phyloP scores from a whole-genome alignment of 2,797 vertebrate species.

The Syndactyla subalaris region DNA sequence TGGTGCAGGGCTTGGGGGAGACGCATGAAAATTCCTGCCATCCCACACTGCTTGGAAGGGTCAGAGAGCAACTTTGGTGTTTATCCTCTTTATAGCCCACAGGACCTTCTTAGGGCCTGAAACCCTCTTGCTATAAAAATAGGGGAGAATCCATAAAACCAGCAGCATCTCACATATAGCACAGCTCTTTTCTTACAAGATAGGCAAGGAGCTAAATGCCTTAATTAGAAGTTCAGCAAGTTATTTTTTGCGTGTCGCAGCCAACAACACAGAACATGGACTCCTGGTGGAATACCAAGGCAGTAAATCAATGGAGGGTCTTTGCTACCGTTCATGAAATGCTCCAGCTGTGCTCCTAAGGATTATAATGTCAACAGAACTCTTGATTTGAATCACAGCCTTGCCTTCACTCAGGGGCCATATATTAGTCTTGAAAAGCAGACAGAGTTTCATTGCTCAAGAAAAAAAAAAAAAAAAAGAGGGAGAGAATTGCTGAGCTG shows the following conservation, averaged over 20 bases:
- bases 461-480: not conserved
- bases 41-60: not conserved
- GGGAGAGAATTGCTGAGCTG: slow-evolving; percentile 4
- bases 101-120: not conserved
- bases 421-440: slow-evolving; percentile 60
- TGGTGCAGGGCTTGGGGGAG: not conserved
- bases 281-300: slow-evolving; percentile 64
- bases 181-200: slow-evolving; percentile 28
- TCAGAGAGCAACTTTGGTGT: not conserved
- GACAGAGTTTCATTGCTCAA: slow-evolving; percentile 45
- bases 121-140: slow-evolving; percentile 52
- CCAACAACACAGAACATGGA: slow-evolving; percentile 49
- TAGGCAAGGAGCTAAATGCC: slow-evolving; percentile 31
- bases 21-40: not conserved
- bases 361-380: slow-evolving; percentile 74
- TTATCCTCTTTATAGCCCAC: not conserved
- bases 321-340: slow-evolving; percentile 68
- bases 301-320: slow-evolving; percentile 69
- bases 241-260: slow-evolving; percentile 55
- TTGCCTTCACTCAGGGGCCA: slow-evolving; percentile 65
- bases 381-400: slow-evolving; percentile 73
- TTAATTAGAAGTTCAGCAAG: slow-evolving; percentile 42
- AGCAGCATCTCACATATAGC: slow-evolving; percentile 25
- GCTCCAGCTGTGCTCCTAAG: slow-evolving; percentile 69
- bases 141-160: slow-evolving; percentile 58